These are phyloP conservation scores for Grammomys surdaster DNA, from an alignment of 2,113 vertebrate genomes.

Conservation along the genomic window DNA sequence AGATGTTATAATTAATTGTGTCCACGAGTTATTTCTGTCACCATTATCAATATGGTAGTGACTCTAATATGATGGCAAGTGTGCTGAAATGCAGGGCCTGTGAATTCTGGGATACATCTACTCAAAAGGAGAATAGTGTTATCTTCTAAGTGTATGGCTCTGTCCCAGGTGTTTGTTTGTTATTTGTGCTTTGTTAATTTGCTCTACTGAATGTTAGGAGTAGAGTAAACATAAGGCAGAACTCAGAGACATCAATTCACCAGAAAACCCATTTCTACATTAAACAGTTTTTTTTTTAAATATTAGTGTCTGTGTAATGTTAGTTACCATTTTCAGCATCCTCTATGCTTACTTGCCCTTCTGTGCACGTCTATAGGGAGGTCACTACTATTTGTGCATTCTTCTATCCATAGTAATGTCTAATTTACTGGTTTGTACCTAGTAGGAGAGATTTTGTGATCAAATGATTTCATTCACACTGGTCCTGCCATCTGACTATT, in stretches of 20 bases:
- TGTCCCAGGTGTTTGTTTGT: background rate
- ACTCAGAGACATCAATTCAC: conserved; percentile 37
- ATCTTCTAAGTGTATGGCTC: background rate
- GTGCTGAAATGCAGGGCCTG: background rate
- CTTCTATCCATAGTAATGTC: background rate
- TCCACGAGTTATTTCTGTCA: background rate
- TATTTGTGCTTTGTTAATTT: conserved; percentile 53
- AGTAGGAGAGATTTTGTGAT: background rate
- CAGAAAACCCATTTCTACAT: conserved; percentile 13
- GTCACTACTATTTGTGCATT: background rate
- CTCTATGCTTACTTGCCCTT: background rate
- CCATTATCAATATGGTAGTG: background rate
- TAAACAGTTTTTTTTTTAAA: background rate
- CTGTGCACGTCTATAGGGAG: background rate
- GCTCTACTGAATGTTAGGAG: conserved; percentile 16
- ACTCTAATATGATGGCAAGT: background rate
- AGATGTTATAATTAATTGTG: background rate
- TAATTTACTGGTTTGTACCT: background rate
- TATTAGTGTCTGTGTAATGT: background rate
- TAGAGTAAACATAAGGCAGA: conserved; percentile 41
- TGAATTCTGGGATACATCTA: background rate
- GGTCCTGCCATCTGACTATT: background rate
- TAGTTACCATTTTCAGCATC: background rate
- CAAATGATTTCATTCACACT: background rate
- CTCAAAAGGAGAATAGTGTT: background rate